phyloP scores from a whole-genome alignment of 2,797 vertebrate species.

The Esox masquinongy region DNA sequence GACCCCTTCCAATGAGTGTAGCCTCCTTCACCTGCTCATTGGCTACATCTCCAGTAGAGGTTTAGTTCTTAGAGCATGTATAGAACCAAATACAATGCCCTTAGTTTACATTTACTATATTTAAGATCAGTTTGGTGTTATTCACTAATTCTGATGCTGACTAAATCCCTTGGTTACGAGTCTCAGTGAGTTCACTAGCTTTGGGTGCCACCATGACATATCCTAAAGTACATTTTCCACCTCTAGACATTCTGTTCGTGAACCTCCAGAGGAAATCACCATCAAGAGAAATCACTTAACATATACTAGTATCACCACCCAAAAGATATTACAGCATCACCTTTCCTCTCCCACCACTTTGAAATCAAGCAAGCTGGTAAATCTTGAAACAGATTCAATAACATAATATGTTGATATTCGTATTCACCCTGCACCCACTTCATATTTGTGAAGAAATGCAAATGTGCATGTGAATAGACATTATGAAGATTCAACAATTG shows the following conservation, averaged over 20 bases:
- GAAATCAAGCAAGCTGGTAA: not conserved
- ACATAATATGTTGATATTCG: not conserved
- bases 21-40: too few species aligned
- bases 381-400: not conserved
- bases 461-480: conserved; percentile 18
- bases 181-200: conserved; percentile 19
- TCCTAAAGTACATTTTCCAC: conserved; percentile 38
- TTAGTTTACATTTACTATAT: too few species aligned
- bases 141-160: too few species aligned
- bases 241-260: conserved; percentile 42
- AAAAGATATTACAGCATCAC: conserved; percentile 56
- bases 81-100: too few species aligned
- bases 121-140: not conserved
- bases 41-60: too few species aligned
- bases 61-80: too few species aligned
- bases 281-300: conserved; percentile 26
- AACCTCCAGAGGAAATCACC: conserved; percentile 23
- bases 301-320: conserved; percentile 55
- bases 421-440: too few species aligned
- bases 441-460: conserved; percentile 26
- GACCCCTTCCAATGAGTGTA: too few species aligned
- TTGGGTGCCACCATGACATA: conserved; percentile 38
- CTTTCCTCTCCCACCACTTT: conserved; percentile 4
- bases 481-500: conserved; percentile 35
- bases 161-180: too few species aligned